Conservation (phyloP, 2,113 vertebrate species). For the Zosterops pallidus region DNA sequence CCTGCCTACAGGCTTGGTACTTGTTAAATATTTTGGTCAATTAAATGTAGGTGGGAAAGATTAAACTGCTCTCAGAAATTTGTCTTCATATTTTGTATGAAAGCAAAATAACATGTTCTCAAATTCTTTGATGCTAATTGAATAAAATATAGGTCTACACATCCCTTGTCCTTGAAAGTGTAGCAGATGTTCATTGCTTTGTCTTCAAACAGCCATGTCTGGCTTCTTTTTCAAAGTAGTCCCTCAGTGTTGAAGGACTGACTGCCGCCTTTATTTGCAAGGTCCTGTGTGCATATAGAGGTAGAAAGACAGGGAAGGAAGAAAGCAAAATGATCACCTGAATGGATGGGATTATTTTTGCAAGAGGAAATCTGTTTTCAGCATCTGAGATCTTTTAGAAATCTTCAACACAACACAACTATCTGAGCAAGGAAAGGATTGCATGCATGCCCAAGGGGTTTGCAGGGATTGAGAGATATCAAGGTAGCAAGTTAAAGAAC, state of each 20-base stretch:
- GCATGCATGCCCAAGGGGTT: neutral
- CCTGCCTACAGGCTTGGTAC: constrained; percentile 76
- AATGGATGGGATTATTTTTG: constrained; percentile 30
- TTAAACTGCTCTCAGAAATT: constrained; percentile 20
- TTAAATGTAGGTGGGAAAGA: constrained; percentile 8
- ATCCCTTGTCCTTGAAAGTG: constrained; percentile 55
- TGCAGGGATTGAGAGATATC: neutral
- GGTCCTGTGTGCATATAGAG: neutral
- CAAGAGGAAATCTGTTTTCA: neutral
- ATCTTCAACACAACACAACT: neutral
- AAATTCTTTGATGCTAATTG: constrained; percentile 71
- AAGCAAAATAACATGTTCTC: constrained; percentile 10
- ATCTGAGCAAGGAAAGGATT: neutral
- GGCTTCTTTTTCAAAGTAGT: constrained; percentile 31
- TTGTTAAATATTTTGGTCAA: constrained; percentile 81
- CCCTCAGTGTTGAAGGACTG: neutral
- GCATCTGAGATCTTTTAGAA: neutral
- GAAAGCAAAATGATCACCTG: constrained; percentile 35
- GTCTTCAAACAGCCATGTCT: constrained; percentile 26
- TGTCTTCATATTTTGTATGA: neutral
- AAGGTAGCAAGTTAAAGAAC: neutral
- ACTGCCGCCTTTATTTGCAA: neutral
- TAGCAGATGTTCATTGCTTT: constrained; percentile 56
- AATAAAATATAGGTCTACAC: constrained; percentile 63
- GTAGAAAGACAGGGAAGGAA: neutral